Base-by-base conservation (phyloP, 2,888 invertebrate genomes). In the Latrodectus elegans region DNA sequence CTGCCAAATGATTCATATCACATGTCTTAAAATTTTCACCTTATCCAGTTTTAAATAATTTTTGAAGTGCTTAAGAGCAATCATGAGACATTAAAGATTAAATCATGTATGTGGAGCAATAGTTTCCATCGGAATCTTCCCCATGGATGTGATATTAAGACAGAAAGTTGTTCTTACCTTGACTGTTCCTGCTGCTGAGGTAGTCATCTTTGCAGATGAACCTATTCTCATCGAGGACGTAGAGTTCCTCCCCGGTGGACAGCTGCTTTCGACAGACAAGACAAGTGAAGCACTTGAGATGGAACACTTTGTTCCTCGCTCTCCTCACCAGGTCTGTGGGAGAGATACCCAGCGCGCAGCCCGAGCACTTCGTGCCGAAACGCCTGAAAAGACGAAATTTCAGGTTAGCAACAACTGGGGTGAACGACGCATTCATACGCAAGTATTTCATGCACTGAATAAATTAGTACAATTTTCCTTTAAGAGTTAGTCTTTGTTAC, bases 141-240 rank as follows among this genome's bases (percentile, higher is more conserved):
- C 38, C 38, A 6, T 2, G 38, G 38, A 38, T 4, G 38, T 4
- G 38, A 38, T 38, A 38, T 38, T 38, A 1, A 52, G 52, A 60
- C 6, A 49, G 11, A 8, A 64, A 52, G 15, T 17, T 11, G 17
- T 55, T 68, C 87, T 88, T 88, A 89, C 89, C 88, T 84, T 82
- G 89, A 52, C 80, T 87, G 53, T 91, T 90, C 90, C 92, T 91
- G 86, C 91, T 92, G 86, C 91, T 91, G 49, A 98, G 94, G 94
- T 97, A 99, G 94, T 99, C 99, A 92, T 97, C 96, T 94, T 99
- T 99, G 94, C 99, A 99, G 93, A 99, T 97, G 94, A 99, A 99
- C 94, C 97, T 97, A 94, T 97, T 98, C 94, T 99, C 99, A 93
- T 98, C 98, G 92, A 99, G 94, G 89, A 99, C 97, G 93, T 99